Evolutionary conservation across 1,140 invertebrate genomes (phyloP).

Genomic region (Caenorhabditis inopinata): DNA sequence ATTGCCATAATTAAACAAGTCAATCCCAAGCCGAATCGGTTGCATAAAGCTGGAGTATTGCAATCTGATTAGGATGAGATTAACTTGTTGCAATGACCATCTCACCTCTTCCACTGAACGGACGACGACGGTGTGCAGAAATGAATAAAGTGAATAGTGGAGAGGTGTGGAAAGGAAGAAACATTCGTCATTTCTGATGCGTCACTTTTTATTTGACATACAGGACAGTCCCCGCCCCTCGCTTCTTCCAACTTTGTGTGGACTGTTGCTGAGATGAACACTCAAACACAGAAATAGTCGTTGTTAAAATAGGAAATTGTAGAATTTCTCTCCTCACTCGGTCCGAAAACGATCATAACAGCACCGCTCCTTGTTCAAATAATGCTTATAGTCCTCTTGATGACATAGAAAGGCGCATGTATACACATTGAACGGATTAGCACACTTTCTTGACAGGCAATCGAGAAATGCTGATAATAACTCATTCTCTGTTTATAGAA

Average conservation of each 20-base stretch:
- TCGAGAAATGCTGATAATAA: slow-evolving; percentile 12
- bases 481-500: neutral
- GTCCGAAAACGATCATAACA: slow-evolving; percentile 11
- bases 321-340: neutral
- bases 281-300: neutral
- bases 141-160: neutral
- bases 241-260: neutral
- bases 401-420: slow-evolving; percentile 3
- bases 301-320: neutral
- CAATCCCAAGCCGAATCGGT: slow-evolving; percentile 24
- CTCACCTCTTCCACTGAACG: neutral
- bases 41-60: neutral
- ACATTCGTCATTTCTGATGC: neutral
- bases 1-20: neutral
- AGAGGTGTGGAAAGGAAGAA: neutral
- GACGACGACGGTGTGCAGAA: neutral
- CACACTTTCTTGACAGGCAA: neutral
- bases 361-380: slow-evolving; percentile 23
- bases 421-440: slow-evolving; percentile 29
- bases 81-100: neutral
- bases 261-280: neutral
- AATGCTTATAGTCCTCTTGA: neutral
- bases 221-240: neutral
- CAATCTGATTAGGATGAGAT: slow-evolving; percentile 24
- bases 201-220: slow-evolving; percentile 6